Base-by-base conservation (phyloP, 2,797 vertebrate genomes). In the Paedocypris micromegethes region DNA sequence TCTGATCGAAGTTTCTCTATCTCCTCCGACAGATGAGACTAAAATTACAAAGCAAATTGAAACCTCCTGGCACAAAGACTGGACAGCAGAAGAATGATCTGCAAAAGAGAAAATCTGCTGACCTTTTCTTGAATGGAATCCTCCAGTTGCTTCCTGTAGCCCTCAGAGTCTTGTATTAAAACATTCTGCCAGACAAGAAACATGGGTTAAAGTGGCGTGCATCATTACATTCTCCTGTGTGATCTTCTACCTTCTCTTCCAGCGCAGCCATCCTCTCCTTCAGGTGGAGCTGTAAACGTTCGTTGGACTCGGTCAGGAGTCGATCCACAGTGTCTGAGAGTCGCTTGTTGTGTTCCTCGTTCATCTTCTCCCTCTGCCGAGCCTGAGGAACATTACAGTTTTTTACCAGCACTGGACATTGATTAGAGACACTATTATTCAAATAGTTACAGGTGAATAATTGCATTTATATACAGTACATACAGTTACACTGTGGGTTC, bases 321-420 rank as follows among this genome's bases (percentile, higher is more conserved):
- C 94, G 85, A 83, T 98, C 97, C 79, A 99, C 96, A 0, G 97
- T 99, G 84, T 99, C 96, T 0, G 97, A 99, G 9, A 99, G 86
- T 1, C 97, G 91, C 84, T 98, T 99, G 81, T 99, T 99, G 90
- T 99, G 96, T 60, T 98, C 97, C 75, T 99, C 96, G 49, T 99
- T 99, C 97, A 99, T 99, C 89, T 98, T 98, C 81, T 99, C 97
- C 81, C 97, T 92, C 90, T 99, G 97, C 6, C 95, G 92, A 72
- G 97, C 97, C 97, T 99, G 86, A 75, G 5, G 4, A 61, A 40
- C 59, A 76, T 39, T 3, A 54, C 50, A 67, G n/a, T 6, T n/a
- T 44, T 4, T 8, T 5, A 49, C 5, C 8, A 5, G 23, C n/a
- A 57, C 6, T 23, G n/a, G 6, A 42, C 6, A 47, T 8, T 47